Evolutionary conservation across 2,113 vertebrate species (phyloP), one percentile per base, ranked within the genome.

Genomic region (Anarhynchus alexandrinus): DNA sequence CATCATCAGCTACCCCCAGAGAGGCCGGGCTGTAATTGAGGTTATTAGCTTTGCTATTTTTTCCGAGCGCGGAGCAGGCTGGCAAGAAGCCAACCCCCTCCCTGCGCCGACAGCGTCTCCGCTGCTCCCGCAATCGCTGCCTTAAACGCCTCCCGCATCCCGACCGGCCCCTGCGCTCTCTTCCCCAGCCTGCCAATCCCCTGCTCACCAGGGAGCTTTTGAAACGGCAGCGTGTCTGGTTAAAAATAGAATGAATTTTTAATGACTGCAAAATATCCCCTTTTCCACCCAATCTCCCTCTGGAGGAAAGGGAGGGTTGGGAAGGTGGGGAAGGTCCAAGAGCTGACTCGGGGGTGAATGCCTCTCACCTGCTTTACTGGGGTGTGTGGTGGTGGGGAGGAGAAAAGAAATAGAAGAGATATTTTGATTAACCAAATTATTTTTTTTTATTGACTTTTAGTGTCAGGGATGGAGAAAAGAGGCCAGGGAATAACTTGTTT

Each of bases 191-290:
- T 90, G 94, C 76, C 94, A 74, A 61, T 65, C 94, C 87, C 47
- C 34, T 54, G 66, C 97, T 89, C 97, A 51, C 74, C 77, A 10
- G 97, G 94, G 95, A 94, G 92, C 91, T 80, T 94, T 81, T 40
- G 54, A 95, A 96, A 96, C 9, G 74, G 70, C 88, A 96, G 84
- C 5, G 1, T 51, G 59, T 88, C 96, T 86, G 92, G 71, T 81
- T 97, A 96, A 97, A 98, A 98, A 97, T 85, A 94, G 96, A 98
- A 98, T 98, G 81, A 98, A 98, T 98, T 90, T 98, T 98, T 98
- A 98, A 98, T 98, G 98, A 94, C 94, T 97, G 97, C 98, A 98
- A 97, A 98, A 98, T 90, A 79, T 77, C 94, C 94, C 58, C 38
- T 30, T 92, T 88, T 93, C 43, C 80, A 95, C 34, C 51, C 83